Base-by-base conservation (phyloP, 1,140 invertebrate species). In the Psilanteris sp. region DNA sequence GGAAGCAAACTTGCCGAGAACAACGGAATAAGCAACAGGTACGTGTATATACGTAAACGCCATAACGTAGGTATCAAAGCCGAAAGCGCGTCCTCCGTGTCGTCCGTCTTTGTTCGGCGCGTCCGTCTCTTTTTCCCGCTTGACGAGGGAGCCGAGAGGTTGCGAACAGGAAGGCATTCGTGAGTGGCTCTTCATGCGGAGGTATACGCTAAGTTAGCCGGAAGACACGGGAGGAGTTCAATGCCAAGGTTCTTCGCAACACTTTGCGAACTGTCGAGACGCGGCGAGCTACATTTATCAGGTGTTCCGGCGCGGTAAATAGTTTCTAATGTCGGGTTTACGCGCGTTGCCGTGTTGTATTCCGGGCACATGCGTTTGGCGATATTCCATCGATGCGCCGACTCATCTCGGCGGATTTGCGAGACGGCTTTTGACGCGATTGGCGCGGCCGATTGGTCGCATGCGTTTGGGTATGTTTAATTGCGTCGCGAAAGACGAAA, bases 1-100 rank as follows among this genome's bases (percentile, higher is more conserved):
- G 48, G 70, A 70, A 62, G 61, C 70, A 43, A 62, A 57, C 43
- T 62, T 54, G 57, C 34, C 37, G 73, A 78, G 75, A 82, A 84
- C 79, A 85, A 84, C 77, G 62, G 77, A 79, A 81, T 80, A 77
- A 86, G 84, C 84, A 85, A 86, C 83, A 85, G 84, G 84, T 86
- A 81, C 66, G 55, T n/a, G n/a, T 71, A 77, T 72, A 74, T 57
- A 74, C 50, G 71, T 78, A 77, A 57, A 78, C 34, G 36, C 72
- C 66, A 77, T 81, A 71, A 78, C 59, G 73, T 52, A 74, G 64
- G 64, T 78, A 81, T 80, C 72, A 76, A 74, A 78, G 77, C 61
- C 61, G 54, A 79, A 79, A 54, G 52, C 64, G 9, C 11, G 15
- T 48, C 41, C 14, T 44, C 59, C 50, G 52, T 50, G 29, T 34